Base-by-base conservation (phyloP, 2,797 vertebrate species). In the Cuculus canorus region DNA sequence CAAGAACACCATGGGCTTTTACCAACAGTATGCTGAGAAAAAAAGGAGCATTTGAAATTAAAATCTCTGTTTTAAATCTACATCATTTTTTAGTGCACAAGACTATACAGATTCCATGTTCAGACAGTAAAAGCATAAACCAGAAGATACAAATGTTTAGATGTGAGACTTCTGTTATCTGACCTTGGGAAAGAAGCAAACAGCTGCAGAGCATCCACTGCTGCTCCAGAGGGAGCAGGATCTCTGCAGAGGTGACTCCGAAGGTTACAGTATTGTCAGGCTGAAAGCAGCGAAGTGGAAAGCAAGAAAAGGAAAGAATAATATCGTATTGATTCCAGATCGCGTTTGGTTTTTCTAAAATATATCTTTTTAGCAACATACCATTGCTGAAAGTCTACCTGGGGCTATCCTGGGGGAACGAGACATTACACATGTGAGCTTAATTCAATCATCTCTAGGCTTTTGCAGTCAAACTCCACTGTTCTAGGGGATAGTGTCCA, bases 221-320 rank as follows among this genome's bases (percentile, higher is more conserved):
- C 72, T 81, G 41, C 72, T 85, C 91, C 4, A 1, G 53, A 81
- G 68, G 87, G 69, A 95, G 45, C 32, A 37, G 85, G 43, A 90
- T 81, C 50, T 90, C 82, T 86, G 76, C 85, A 92, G 82, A 91
- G 91, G 90, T 94, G 69, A 81, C 63, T 65, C 50, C 22, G 13
- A 92, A 96, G 91, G 91, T 92, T 76, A 70, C 2, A 3, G 33
- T 18, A 47, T 85, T 86, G 79, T 92, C 70, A 78, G 21, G 27
- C 82, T 87, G 75, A 77, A 85, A 92, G 65, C 47, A 64, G 41
- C 17, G 61, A 71, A 45, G 41, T 33, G 24, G 39, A 69, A 86
- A 91, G 69, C 57, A 45, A 68, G 28, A 71, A 77, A 71, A 96
- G 41, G 37, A 73, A 93, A 92, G 64, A 85, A 85, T 54, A 53